Evolutionary conservation across 2,888 invertebrate genomes (phyloP), one percentile per base, ranked within the genome.

Genomic region (Mythimna impura): DNA sequence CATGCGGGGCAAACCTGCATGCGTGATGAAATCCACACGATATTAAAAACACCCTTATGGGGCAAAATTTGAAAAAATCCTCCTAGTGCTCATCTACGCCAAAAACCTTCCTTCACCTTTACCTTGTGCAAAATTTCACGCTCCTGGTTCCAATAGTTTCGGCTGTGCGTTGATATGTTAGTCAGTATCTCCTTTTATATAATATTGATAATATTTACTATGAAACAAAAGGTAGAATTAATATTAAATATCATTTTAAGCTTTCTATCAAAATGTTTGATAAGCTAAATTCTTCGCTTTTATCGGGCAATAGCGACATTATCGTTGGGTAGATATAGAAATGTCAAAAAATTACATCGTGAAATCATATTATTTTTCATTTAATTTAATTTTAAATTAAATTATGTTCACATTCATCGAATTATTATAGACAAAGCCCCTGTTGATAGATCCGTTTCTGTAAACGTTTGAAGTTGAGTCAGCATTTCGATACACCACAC

Each of bases 401-500:
- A 20, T 43, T 36, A 8, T 36, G 34, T 58, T 47, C 1, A 71
- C 20, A 57, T 57, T 36, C 14, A 14, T 20, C 1, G 14, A 34
- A 20, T 57, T 43, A 43, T 43, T 43, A 14, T 43, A 47, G 43
- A 47, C 14, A 14, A 17, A 47, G 14, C 43, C 43, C 14, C 43
- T 25, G 14, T 25, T 14, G 54, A 25, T 25, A 52, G 12, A 57
- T 8, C 30, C n/a, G 0, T 66, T 54, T 5, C 70, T 30, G 9
- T 14, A 47, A 61, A 8, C 30, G 17, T 54, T 55, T 50, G 25
- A 6, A 67, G 54, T 73, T 66, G 10, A 63, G 78, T 77, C 78
- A 79, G 80, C 80, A 82, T 85, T 80, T 76, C 60, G 73, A 65
- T 71, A 17, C 47, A 34, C 25, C 25, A 63, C 62, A 50, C 69